Evolutionary conservation across 2,888 invertebrate genomes (phyloP), one percentile per base, ranked within the genome.

Genomic region (Diabrotica balteata): DNA sequence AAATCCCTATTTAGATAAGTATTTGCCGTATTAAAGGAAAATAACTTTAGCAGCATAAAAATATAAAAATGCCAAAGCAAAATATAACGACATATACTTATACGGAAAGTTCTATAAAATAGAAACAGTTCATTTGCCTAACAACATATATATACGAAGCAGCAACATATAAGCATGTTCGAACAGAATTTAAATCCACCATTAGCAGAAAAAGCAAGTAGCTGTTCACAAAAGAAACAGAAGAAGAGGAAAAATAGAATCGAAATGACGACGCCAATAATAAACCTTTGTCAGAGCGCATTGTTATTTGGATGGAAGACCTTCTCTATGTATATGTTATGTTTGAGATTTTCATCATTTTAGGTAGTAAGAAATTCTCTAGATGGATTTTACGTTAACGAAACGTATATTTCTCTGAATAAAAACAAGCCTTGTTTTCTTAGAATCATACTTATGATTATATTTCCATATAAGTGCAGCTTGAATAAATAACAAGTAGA

Each of bases 241-340:
- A 72, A 70, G 63, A 69, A 70, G 62, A 70, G 57, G 73, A 72
- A 76, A 69, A 62, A 61, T 47, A 68, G 62, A 58, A 51, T 68
- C 52, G 53, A 64, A 70, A 70, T 82, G 82, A 82, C 79, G 82
- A 82, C 78, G 80, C 81, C 79, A 78, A 80, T 79, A 82, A 82
- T 81, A 82, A 79, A 80, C 77, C 80, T 81, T 82, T 81, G 81
- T 80, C 78, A 77, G 76, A 76, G 78, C 77, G 77, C 80, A 77
- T 80, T 80, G 77, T 80, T 80, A 80, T 79, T 78, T 58, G 49
- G 54, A 58, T 60, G 45, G 60, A 51, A 59, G 55, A 46, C 22
- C 58, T 50, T 45, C 58, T 45, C 17, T 57, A 47, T 52, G 45
- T 52, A 58, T 64, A 59, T 51, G 46, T 52, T 17, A 47, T 51